These are phyloP conservation scores for Zenarchopterus dispar DNA, from an alignment of 2,797 vertebrate genomes.

Conservation along the genomic window DNA sequence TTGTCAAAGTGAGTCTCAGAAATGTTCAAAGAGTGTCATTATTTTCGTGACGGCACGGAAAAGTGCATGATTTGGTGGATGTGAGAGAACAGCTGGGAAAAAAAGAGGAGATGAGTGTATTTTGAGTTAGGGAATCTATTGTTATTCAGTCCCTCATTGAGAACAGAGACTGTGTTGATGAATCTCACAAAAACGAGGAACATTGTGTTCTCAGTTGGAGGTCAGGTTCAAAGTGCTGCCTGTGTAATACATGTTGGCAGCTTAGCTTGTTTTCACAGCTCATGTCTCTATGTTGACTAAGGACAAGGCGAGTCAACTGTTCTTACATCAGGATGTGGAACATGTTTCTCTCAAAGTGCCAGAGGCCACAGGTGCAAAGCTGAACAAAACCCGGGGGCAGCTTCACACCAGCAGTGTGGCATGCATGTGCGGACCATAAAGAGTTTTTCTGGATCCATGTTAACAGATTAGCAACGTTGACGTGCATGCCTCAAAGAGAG, in stretches of 20 bases:
- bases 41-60: slow-evolving; percentile 56
- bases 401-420: no score
- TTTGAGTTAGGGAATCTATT: slow-evolving; percentile 20
- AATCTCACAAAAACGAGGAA: slow-evolving; percentile 36
- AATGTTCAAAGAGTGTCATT: slow-evolving; percentile 54
- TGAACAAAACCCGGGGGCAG: slow-evolving; percentile 12
- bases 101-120: slow-evolving; percentile 6
- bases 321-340: slow-evolving; percentile 38
- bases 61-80: slow-evolving; percentile 24
- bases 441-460: no score
- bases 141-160: slow-evolving; percentile 12
- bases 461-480: no score
- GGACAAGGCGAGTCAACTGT: slow-evolving; percentile 39
- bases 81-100: slow-evolving; percentile 25
- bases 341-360: slow-evolving; percentile 17
- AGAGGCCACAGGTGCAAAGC: slow-evolving; percentile 17
- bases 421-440: no score
- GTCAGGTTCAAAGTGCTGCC: slow-evolving; percentile 37
- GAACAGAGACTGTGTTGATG: slow-evolving; percentile 14
- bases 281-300: slow-evolving; percentile 23
- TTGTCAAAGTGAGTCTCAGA: slow-evolving; percentile 65
- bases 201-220: slow-evolving; percentile 42
- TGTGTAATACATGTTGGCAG: slow-evolving; percentile 32
- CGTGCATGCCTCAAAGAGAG: no score
- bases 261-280: slow-evolving; percentile 6